phyloP scores from a whole-genome alignment of 1,140 invertebrate genomes.

The Planococcus citri region DNA sequence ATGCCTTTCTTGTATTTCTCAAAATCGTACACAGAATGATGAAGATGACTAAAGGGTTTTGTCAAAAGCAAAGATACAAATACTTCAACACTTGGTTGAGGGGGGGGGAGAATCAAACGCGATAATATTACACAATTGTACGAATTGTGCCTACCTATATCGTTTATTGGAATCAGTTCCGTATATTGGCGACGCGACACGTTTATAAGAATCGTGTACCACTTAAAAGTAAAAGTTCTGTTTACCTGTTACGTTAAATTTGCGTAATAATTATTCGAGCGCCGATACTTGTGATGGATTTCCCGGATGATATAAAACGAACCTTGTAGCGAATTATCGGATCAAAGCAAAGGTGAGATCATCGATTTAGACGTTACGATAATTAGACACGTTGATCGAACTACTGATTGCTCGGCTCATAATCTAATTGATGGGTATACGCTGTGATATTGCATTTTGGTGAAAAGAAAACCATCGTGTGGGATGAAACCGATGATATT shows the following conservation, averaged over 20 bases:
- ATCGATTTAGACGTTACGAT: not conserved
- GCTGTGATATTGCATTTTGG: too few relatives aligned
- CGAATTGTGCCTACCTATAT: too few relatives aligned
- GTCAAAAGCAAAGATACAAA: too few relatives aligned
- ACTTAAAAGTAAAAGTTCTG: constrained; percentile 18
- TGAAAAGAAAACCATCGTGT: too few relatives aligned
- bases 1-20: not conserved
- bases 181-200: constrained; percentile 15
- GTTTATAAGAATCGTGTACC: constrained; percentile 13
- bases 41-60: not conserved
- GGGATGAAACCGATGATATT: too few relatives aligned
- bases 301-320: constrained; percentile 13
- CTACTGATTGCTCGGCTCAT: too few relatives aligned
- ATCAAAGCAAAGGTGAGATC: not conserved
- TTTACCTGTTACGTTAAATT: constrained; percentile 13
- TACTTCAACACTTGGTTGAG: too few relatives aligned
- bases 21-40: not conserved
- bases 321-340: constrained; percentile 1
- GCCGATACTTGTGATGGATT: not conserved
- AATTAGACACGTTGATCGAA: too few relatives aligned
- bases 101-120: not conserved
- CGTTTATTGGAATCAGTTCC: constrained; percentile 8
- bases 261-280: constrained; percentile 16
- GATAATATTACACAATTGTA: not conserved
- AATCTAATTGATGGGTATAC: too few relatives aligned